Evolutionary conservation across 2,888 invertebrate genomes (phyloP).

Genomic region (Pseudococcus jackbeardsleyi): DNA sequence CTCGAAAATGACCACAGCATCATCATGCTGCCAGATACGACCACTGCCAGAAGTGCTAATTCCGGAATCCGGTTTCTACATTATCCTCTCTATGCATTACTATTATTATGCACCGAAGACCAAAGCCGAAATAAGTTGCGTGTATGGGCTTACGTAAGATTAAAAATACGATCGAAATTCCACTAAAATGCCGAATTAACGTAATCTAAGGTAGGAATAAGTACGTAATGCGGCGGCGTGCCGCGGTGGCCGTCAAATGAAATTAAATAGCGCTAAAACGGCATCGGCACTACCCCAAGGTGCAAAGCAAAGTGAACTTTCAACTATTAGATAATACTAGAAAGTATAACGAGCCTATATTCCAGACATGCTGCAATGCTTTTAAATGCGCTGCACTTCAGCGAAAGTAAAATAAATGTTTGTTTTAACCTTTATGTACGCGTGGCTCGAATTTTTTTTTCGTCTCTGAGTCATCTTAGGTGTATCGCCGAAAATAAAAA

Average conservation of each 20-base stretch:
- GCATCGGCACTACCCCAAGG: constrained; percentile 56
- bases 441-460: neutral
- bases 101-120: constrained; percentile 26
- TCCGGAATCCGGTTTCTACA: constrained; percentile 34
- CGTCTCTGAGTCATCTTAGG: neutral
- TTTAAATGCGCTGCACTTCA: constrained; percentile 41
- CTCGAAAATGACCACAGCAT: neutral
- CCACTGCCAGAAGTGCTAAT: neutral
- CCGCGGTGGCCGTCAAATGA: constrained; percentile 46
- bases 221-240: neutral
- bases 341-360: constrained; percentile 56
- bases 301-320: constrained; percentile 53
- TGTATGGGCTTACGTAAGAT: constrained; percentile 23
- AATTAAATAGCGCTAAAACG: constrained; percentile 52
- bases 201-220: constrained; percentile 30
- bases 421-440: constrained; percentile 4
- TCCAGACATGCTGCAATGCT: constrained; percentile 42
- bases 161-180: constrained; percentile 50
- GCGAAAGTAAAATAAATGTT: constrained; percentile 48
- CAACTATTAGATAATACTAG: constrained; percentile 61
- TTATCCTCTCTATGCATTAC: neutral
- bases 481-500: neutral
- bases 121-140: constrained; percentile 41
- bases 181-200: constrained; percentile 59
- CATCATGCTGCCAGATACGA: neutral